Evolutionary conservation across 2,888 invertebrate genomes (phyloP).

Genomic region (Lasioglossum zephyrum): DNA sequence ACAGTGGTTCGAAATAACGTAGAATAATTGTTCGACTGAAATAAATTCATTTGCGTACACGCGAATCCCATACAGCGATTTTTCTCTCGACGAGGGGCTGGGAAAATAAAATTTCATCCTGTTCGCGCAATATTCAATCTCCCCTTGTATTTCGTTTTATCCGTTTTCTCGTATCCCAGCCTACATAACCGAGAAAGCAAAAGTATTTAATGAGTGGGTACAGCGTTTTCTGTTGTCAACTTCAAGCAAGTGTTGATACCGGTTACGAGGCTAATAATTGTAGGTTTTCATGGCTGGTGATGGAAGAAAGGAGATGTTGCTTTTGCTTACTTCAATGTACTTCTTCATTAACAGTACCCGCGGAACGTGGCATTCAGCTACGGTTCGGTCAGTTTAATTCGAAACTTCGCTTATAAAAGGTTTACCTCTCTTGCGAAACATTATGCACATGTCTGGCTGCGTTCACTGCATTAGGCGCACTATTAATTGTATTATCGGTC

Average conservation of each 20-base stretch:
- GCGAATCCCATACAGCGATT: not conserved
- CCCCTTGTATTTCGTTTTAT: slow-evolving; percentile 39
- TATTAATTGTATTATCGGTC: not conserved
- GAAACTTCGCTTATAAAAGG: slow-evolving; percentile 7
- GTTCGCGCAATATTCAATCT: slow-evolving; percentile 50
- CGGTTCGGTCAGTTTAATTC: slow-evolving; percentile 20
- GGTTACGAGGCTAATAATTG: slow-evolving; percentile 55
- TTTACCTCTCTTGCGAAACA: not conserved
- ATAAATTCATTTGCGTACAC: not conserved
- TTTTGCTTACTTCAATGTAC: slow-evolving; percentile 46
- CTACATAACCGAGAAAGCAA: slow-evolving; percentile 45
- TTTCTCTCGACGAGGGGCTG: not conserved
- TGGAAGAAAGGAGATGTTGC: slow-evolving; percentile 55
- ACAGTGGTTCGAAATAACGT: not conserved
- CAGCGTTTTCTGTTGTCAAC: slow-evolving; percentile 52
- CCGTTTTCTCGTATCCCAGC: slow-evolving; percentile 17
- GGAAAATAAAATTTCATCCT: slow-evolving; percentile 19
- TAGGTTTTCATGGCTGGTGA: slow-evolving; percentile 46
- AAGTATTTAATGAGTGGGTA: slow-evolving; percentile 55
- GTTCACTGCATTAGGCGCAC: not conserved
- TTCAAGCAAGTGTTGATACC: slow-evolving; percentile 54
- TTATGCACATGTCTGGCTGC: not conserved
- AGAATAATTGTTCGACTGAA: not conserved
- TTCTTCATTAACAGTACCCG: slow-evolving; percentile 49
- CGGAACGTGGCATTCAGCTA: not conserved